Conservation (phyloP, 2,888 invertebrate genomes). For the Flexamia atlantica region DNA sequence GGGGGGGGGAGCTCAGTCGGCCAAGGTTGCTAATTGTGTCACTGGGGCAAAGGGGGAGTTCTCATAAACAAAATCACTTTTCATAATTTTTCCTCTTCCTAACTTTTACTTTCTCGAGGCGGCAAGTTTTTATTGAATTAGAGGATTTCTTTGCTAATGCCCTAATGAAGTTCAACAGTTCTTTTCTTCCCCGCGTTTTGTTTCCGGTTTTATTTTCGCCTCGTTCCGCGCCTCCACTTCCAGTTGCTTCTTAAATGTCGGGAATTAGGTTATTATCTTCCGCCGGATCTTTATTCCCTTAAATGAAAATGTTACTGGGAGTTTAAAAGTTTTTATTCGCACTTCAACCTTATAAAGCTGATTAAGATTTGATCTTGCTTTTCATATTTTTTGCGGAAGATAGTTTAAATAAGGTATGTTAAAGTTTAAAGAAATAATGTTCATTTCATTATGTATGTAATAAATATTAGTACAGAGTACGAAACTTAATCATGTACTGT, state of each 20-base stretch:
- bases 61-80: constrained; percentile 58
- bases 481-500: too few relatives aligned
- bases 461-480: too few relatives aligned
- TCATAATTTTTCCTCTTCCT: constrained; percentile 51
- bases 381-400: not conserved
- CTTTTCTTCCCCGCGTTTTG: constrained; percentile 40
- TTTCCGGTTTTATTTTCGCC: constrained; percentile 49
- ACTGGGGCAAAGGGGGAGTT: constrained; percentile 48
- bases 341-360: constrained; percentile 14
- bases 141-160: constrained; percentile 58
- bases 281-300: constrained; percentile 5
- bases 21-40: constrained; percentile 61
- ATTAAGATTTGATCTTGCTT: constrained; percentile 13
- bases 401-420: too few relatives aligned
- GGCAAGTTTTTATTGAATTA: constrained; percentile 57
- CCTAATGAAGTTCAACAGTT: constrained; percentile 57
- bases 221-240: constrained; percentile 3
- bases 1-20: constrained; percentile 13
- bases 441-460: too few relatives aligned
- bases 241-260: constrained; percentile 38
- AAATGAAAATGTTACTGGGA: constrained; percentile 37
- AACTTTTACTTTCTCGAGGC: constrained; percentile 55
- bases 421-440: too few relatives aligned
- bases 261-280: constrained; percentile 40
- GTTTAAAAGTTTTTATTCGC: constrained; percentile 33